Conservation (phyloP, 1,140 invertebrate genomes). For the Drosophila baimaii region DNA sequence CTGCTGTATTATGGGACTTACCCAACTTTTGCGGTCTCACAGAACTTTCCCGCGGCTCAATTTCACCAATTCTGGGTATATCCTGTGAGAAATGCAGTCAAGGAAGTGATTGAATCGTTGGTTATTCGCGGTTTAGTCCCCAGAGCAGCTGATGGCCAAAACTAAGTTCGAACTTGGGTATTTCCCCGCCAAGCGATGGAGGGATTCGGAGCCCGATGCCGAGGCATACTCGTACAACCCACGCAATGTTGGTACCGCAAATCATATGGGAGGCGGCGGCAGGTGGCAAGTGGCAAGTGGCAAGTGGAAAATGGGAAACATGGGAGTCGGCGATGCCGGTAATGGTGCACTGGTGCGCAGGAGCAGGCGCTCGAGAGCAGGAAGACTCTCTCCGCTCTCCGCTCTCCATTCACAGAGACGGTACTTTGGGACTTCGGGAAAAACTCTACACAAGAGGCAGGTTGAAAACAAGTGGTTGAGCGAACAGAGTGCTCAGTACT, state of each 20-base stretch:
- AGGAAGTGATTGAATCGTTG: slow-evolving; percentile 20
- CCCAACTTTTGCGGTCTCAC: slow-evolving; percentile 7
- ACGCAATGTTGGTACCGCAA: slow-evolving; percentile 34
- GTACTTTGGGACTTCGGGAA: slow-evolving; percentile 32
- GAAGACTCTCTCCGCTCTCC: slow-evolving; percentile 1
- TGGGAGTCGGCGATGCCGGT: slow-evolving; percentile 41
- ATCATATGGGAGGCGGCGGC: slow-evolving; percentile 36
- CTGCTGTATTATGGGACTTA: neutral
- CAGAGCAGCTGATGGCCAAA: slow-evolving; percentile 54
- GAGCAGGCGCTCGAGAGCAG: slow-evolving; percentile 19
- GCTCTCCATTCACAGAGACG: neutral
- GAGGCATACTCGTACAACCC: slow-evolving; percentile 14
- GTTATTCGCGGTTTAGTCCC: slow-evolving; percentile 7
- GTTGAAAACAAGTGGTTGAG: slow-evolving; percentile 84
- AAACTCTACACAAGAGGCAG: slow-evolving; percentile 54
- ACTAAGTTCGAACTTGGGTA: slow-evolving; percentile 45
- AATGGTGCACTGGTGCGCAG: slow-evolving; percentile 32
- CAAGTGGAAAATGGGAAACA: slow-evolving; percentile 19
- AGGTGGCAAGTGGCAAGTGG: neutral
- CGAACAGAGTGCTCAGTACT: slow-evolving; percentile 64
- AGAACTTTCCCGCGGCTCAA: slow-evolving; percentile 10
- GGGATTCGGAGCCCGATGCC: slow-evolving; percentile 9
- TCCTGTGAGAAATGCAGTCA: slow-evolving; percentile 25
- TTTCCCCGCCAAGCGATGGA: slow-evolving; percentile 13
- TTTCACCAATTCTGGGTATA: slow-evolving; percentile 5